Evolutionary conservation across 2,888 invertebrate species (phyloP).

Genomic region (Colostygia pectinataria): DNA sequence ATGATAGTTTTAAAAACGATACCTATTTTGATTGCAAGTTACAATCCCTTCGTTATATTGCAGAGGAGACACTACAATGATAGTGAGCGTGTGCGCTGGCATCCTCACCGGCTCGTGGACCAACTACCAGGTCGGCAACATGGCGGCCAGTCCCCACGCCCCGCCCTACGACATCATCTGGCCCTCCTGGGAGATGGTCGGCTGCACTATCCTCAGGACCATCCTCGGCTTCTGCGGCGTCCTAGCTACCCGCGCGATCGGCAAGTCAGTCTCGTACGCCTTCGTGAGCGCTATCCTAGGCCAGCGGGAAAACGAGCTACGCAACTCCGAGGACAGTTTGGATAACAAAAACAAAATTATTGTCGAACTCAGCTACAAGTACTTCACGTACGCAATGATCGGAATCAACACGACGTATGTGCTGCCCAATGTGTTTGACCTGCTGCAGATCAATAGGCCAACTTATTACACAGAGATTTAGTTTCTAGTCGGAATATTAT

Average conservation of each 20-base stretch:
- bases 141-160: constrained; percentile 81
- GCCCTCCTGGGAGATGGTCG: constrained; percentile 89
- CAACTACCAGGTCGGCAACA: constrained; percentile 90
- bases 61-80: constrained; percentile 95
- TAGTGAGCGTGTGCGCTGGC: constrained; percentile 91
- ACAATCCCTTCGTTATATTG: constrained; percentile 36
- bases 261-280: constrained; percentile 87
- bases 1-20: too few species aligned
- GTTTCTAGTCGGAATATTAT: background rate
- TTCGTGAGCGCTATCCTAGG: constrained; percentile 87
- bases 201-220: constrained; percentile 86
- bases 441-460: constrained; percentile 89
- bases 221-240: constrained; percentile 90
- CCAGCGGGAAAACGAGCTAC: constrained; percentile 85
- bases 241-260: constrained; percentile 85
- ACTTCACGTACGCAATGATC: constrained; percentile 90
- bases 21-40: too few species aligned
- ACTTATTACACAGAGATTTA: constrained; percentile 93
- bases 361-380: constrained; percentile 93
- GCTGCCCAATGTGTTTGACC: constrained; percentile 89
- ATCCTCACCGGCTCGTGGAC: constrained; percentile 92
- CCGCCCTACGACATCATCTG: constrained; percentile 91
- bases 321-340: constrained; percentile 85
- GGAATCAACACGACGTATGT: constrained; percentile 90
- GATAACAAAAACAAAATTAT: constrained; percentile 88